Conservation (phyloP, 2,113 vertebrate genomes). For the Pituophis catenifer region DNA sequence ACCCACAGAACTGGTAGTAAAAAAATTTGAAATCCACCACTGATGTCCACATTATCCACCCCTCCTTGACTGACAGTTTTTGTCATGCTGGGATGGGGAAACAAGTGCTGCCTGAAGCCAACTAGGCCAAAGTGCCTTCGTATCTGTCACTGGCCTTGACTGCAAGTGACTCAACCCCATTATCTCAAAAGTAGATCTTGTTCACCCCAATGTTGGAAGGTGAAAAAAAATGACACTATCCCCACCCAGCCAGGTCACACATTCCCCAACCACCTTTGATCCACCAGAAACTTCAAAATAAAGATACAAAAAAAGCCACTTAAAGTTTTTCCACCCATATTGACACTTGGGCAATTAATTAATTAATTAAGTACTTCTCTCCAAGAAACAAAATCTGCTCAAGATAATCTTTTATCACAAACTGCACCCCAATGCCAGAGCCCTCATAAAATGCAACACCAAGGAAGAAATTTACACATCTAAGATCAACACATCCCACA, state of each 20-base stretch:
- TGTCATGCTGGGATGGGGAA: background rate
- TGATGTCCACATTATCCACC: background rate
- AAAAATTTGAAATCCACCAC: too few species aligned
- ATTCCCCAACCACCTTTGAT: too few species aligned
- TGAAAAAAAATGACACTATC: too few species aligned
- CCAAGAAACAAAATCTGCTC: background rate
- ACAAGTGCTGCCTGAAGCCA: background rate
- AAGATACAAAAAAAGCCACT: background rate
- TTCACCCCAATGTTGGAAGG: background rate
- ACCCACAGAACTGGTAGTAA: too few species aligned
- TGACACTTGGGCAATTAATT: background rate
- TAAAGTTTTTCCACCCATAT: background rate
- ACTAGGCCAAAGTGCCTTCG: background rate
- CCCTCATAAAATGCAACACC: background rate
- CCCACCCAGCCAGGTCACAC: too few species aligned
- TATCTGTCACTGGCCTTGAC: background rate
- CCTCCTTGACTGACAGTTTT: background rate
- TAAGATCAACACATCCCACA: background rate
- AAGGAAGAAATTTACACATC: background rate
- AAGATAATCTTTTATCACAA: background rate
- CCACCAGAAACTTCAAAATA: too few species aligned
- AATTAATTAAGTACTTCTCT: background rate
- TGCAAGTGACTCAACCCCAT: background rate
- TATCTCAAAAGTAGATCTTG: background rate
- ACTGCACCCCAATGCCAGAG: background rate